Evolutionary conservation across 2,797 vertebrate species (phyloP).

Genomic region (Chromis chromis): DNA sequence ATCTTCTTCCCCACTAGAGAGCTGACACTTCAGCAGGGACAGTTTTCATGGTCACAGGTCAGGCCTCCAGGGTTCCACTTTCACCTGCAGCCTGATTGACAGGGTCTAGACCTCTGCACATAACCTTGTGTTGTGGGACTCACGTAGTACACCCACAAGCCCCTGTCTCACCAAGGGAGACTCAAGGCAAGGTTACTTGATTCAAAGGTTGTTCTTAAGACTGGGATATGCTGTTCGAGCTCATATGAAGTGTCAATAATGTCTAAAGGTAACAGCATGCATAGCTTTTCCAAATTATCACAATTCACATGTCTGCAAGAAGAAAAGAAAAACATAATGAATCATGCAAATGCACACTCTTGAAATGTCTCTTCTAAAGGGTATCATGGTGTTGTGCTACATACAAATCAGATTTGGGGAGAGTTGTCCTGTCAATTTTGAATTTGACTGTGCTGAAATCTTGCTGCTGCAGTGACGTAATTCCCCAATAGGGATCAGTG

Average conservation of each 20-base stretch:
- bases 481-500: slow-evolving; percentile 24
- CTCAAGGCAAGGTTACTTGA: background rate
- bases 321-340: background rate
- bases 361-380: background rate
- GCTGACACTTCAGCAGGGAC: background rate
- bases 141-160: background rate
- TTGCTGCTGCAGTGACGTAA: slow-evolving; percentile 24
- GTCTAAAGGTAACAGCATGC: background rate
- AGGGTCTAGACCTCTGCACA: background rate
- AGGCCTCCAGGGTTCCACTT: background rate
- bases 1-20: background rate
- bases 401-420: background rate
- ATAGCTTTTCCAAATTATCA: background rate
- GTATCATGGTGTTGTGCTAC: background rate
- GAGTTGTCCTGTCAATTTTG: background rate
- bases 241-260: background rate
- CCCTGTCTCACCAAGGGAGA: background rate
- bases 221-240: background rate
- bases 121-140: background rate
- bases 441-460: background rate
- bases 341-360: background rate
- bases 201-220: slow-evolving; percentile 11
- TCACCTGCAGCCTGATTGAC: slow-evolving; percentile 4
- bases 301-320: background rate
- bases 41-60: slow-evolving; percentile 1